Conservation (phyloP, 2,888 invertebrate genomes). For the Apotomis turbidana region DNA sequence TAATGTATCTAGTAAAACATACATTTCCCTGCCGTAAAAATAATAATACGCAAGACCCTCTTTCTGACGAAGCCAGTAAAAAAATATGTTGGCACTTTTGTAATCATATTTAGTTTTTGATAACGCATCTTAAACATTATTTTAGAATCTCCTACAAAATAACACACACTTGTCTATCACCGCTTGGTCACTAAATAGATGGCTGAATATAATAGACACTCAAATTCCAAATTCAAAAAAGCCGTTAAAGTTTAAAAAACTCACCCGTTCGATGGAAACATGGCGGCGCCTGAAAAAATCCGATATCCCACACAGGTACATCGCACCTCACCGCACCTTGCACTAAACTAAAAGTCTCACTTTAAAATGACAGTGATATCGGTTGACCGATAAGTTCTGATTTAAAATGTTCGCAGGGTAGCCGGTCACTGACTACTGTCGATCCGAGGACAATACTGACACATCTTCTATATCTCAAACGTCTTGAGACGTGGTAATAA, state of each 20-base stretch:
- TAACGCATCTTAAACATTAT: no score
- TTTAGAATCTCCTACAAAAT: no score
- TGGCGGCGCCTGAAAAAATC: slow-evolving; percentile 68
- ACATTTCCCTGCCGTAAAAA: no score
- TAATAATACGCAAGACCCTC: no score
- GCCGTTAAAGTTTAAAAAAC: slow-evolving; percentile 43
- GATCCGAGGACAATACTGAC: slow-evolving; percentile 12
- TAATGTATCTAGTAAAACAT: no score
- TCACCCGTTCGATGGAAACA: slow-evolving; percentile 67
- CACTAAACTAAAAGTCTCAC: background rate
- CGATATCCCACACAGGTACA: slow-evolving; percentile 74
- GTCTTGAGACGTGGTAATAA: background rate
- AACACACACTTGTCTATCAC: no score
- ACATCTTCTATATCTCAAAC: background rate
- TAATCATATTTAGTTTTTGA: no score
- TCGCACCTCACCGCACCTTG: slow-evolving; percentile 41
- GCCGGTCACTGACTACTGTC: slow-evolving; percentile 18
- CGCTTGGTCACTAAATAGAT: no score
- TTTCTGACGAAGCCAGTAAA: no score
- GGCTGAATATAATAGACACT: no score
- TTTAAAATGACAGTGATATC: background rate
- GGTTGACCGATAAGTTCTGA: slow-evolving; percentile 25
- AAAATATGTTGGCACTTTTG: no score
- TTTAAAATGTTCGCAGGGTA: slow-evolving; percentile 33
- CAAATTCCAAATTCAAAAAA: background rate